Evolutionary conservation across 2,888 invertebrate species (phyloP), one percentile per base, ranked within the genome.

Genomic region (Pterobdella sp.): DNA sequence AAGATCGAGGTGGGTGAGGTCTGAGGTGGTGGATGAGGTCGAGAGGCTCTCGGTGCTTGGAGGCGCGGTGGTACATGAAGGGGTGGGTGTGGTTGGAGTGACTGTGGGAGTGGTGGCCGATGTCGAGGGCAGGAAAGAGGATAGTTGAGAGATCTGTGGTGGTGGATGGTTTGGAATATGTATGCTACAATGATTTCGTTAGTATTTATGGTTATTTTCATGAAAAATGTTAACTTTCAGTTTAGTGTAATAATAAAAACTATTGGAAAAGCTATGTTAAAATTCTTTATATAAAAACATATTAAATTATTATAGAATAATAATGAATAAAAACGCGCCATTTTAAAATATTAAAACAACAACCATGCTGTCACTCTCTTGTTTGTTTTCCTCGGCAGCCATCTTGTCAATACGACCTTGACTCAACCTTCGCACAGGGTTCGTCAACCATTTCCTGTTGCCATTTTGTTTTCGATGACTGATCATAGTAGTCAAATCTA

Each of bases 361-460:
- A 63, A 63, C 63, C 7, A 26, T 63, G n/a, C 7, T 26, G 31
- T 7, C 31, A 34, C 35, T 29, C 32, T 72, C 64, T 22, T 37
- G 52, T 35, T 52, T 35, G 60, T 35, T 68, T 26, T 64, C 70
- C 34, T 22, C 60, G 18, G 31, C 63, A 14, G 29, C 68, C 63
- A 73, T 49, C 81, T 92, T 92, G 81, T 93, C 91, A 77, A 90
- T 89, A 85, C 92, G 92, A 79, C 90, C 90, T 84, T 92, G 92
- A 78, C 93, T 92, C 78, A 91, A 87, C 84, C 94, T 94, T 78
- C 93, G 88, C 75, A 94, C 87, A 70, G 91, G 88, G 83, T 89
- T 92, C 76, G 93, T 90, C 83, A 94, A 86, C 91, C 94, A 92
- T 88, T 93, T 93, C 82, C 91, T 88, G 76, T 34, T 2, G 22